Conservation (phyloP, 2,113 vertebrate genomes). For the Tachuris rubrigastra region DNA sequence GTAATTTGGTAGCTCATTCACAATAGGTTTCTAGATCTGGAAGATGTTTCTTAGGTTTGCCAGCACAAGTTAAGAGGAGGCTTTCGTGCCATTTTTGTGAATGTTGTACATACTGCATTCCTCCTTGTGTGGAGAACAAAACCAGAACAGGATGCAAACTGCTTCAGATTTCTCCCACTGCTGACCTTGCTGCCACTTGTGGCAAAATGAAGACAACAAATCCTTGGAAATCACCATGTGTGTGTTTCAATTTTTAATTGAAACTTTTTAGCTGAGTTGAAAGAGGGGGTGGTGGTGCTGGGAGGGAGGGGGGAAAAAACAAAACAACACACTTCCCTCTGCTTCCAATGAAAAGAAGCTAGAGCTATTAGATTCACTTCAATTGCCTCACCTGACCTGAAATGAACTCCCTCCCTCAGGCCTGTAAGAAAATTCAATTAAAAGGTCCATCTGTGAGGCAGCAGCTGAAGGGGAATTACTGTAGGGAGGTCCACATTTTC, state of each 20-base stretch:
- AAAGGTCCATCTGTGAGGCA: conserved; percentile 80
- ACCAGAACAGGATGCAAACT: conserved; percentile 28
- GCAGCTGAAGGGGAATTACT: conserved; percentile 76
- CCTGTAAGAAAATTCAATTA: conserved; percentile 82
- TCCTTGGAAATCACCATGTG: conserved; percentile 63
- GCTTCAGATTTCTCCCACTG: conserved; percentile 41
- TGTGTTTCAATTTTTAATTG: conserved; percentile 73
- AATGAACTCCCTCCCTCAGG: conserved; percentile 77
- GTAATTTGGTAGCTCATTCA: not conserved
- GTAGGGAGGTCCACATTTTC: conserved; percentile 74
- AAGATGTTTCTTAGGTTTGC: not conserved
- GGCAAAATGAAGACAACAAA: conserved; percentile 62
- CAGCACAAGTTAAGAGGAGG: not conserved
- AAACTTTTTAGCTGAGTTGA: conserved; percentile 55
- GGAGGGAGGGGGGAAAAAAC: not conserved
- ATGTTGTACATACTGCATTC: not conserved
- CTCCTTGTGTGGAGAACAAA: not conserved
- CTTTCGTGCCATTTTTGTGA: not conserved
- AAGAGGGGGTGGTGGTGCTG: not conserved
- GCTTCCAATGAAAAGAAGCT: conserved; percentile 66
- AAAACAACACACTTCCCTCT: conserved; percentile 64
- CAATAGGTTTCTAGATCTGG: not conserved
- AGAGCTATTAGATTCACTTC: conserved; percentile 74
- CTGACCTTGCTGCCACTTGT: conserved; percentile 39
- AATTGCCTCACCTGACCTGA: conserved; percentile 77